Evolutionary conservation across 1,140 invertebrate species (phyloP).

Genomic region (Drosophila subobscura): DNA sequence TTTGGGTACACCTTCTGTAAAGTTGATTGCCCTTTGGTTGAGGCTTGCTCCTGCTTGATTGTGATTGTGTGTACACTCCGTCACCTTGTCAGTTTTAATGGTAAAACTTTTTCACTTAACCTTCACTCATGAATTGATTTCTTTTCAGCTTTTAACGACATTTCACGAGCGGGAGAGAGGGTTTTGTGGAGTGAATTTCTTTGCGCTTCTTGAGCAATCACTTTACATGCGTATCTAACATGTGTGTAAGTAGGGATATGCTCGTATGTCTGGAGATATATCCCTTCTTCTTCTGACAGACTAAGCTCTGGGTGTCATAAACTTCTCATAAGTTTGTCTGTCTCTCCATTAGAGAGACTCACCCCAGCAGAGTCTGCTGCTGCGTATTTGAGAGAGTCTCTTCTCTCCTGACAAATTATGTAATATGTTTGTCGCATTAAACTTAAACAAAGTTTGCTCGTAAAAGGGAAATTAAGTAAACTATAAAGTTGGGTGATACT

Average conservation of each 20-base stretch:
- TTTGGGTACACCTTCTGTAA: neutral
- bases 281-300: slow-evolving; percentile 42
- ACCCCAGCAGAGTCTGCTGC: neutral
- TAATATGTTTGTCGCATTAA: slow-evolving; percentile 60
- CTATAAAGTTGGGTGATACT: slow-evolving; percentile 5
- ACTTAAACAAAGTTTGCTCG: slow-evolving; percentile 49
- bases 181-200: slow-evolving; percentile 8
- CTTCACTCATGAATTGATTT: slow-evolving; percentile 74
- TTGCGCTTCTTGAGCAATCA: slow-evolving; percentile 65
- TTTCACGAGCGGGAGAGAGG: slow-evolving; percentile 13
- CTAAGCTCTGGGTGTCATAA: slow-evolving; percentile 64
- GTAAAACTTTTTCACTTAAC: slow-evolving; percentile 77
- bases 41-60: too few species aligned
- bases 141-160: slow-evolving; percentile 66
- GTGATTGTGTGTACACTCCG: neutral
- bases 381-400: slow-evolving; percentile 63
- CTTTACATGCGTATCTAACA: slow-evolving; percentile 69
- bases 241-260: slow-evolving; percentile 36
- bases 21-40: slow-evolving; percentile 5
- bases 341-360: slow-evolving; percentile 22
- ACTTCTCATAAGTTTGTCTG: slow-evolving; percentile 58
- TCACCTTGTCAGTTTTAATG: slow-evolving; percentile 71
- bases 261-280: slow-evolving; percentile 15
- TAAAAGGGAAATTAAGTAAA: slow-evolving; percentile 47
- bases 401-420: slow-evolving; percentile 63